phyloP scores from a whole-genome alignment of 2,888 invertebrate species.

The Parnassius glacialis region DNA sequence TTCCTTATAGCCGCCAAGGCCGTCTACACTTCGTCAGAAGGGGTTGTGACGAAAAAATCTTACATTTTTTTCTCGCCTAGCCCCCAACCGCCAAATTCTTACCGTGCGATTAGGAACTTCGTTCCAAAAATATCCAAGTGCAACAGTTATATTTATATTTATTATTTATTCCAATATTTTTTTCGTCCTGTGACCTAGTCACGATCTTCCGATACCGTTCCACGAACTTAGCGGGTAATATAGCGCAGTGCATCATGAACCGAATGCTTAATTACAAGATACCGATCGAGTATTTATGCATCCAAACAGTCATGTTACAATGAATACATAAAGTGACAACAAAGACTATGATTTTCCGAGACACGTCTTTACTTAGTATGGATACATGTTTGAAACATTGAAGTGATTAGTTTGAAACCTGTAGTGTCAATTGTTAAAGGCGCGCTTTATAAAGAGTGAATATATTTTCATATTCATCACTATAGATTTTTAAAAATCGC shows the following conservation, averaged over 20 bases:
- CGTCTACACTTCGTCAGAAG: no score
- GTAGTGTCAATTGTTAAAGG: not conserved
- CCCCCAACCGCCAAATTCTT: no score
- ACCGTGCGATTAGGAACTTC: no score
- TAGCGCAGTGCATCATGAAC: constrained; percentile 12
- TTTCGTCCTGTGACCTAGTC: no score
- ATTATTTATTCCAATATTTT: no score
- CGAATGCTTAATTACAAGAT: constrained; percentile 25
- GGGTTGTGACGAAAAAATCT: no score
- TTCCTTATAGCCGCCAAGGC: no score
- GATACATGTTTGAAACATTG: not conserved
- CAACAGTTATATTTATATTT: no score
- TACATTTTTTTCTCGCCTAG: no score
- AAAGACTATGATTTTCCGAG: constrained; percentile 19
- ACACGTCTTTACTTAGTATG: not conserved
- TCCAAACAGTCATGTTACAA: constrained; percentile 15
- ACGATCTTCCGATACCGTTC: constrained; percentile 18
- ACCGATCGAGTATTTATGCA: constrained; percentile 17
- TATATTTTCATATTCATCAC: constrained; percentile 1
- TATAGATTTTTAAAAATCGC: not conserved
- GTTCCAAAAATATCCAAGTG: no score
- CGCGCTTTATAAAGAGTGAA: not conserved
- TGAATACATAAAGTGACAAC: constrained; percentile 20
- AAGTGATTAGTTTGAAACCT: not conserved
- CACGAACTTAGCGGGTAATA: constrained; percentile 9